Base-by-base conservation (phyloP, 1,140 invertebrate genomes). In the Camponotus vicinus region DNA sequence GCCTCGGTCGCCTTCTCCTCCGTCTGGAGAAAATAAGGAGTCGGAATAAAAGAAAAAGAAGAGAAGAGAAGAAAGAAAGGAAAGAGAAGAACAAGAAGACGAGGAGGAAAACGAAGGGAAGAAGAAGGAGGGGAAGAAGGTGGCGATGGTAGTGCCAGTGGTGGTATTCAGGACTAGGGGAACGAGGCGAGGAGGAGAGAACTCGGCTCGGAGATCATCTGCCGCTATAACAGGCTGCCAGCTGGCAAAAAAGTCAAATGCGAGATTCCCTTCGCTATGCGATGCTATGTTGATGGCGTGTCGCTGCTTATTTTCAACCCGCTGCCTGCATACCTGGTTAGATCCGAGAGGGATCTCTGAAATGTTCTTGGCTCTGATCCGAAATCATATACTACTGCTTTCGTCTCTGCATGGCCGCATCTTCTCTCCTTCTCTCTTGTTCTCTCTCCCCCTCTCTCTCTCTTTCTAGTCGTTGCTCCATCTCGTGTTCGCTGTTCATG, bases 201-300 rank as follows among this genome's bases (percentile, higher is more conserved):
- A 90, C 90, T 86, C 83, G 86, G 89, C 92, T 92, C 92, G 93
- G 90, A 94, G 93, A 95, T 95, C 92, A 94, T 95, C 93, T 94
- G 93, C 93, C 92, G 92, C 92, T 94, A 93, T 94, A 95, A 93
- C 93, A 94, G 93, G 92, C 93, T 94, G 94, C 92, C 93, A 95
- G 93, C 93, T 95, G 94, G 94, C 93, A 95, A 95, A 95, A 95
- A 95, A 95, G 94, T 94, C 92, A 94, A 95, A 94, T 89, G 93
- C 92, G 91, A 95, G 90, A 90, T 91, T 92, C 92, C 91, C 92
- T 90, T 92, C 82, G 89, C 93, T 93, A 92, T 94, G 92, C 93
- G 92, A 93, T 93, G 93, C 92, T 93, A 94, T 94, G 94, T 94
- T 94, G 94, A 94, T 94, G 93, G 94, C 92, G 94, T 94, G 94